These are phyloP conservation scores for Metopia argyrocephala DNA, from an alignment of 2,888 invertebrate genomes.

Conservation along the genomic window DNA sequence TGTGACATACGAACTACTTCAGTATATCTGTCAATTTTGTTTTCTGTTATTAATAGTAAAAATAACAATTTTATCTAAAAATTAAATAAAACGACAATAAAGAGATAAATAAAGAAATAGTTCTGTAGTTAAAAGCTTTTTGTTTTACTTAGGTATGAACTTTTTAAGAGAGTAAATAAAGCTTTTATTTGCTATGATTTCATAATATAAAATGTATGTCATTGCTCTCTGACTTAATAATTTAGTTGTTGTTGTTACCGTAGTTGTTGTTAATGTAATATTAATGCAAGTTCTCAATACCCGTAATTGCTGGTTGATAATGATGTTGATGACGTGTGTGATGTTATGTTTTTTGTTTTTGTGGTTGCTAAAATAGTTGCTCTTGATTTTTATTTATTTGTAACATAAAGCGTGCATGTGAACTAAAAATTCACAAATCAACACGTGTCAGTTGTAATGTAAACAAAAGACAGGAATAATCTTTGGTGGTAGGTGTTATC, in stretches of 20 bases:
- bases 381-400: neutral
- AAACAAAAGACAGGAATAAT: neutral
- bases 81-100: neutral
- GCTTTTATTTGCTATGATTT: conserved; percentile 12
- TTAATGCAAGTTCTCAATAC: conserved; percentile 27
- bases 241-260: neutral
- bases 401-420: neutral
- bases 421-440: neutral
- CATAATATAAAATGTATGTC: too few species aligned
- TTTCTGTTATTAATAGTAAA: too few species aligned
- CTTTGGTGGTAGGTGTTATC: too few species aligned
- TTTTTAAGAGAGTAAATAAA: neutral
- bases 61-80: neutral
- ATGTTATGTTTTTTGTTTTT: neutral
- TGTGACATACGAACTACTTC: too few species aligned
- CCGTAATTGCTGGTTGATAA: conserved; percentile 18
- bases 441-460: neutral
- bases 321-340: neutral
- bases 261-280: conserved; percentile 6
- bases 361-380: neutral
- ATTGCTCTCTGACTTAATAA: too few species aligned
- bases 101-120: too few species aligned
- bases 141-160: too few species aligned
- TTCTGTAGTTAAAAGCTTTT: too few species aligned
- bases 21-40: too few species aligned